Evolutionary conservation across 2,797 vertebrate genomes (phyloP).

Genomic region (Ambastaia sidthimunki): DNA sequence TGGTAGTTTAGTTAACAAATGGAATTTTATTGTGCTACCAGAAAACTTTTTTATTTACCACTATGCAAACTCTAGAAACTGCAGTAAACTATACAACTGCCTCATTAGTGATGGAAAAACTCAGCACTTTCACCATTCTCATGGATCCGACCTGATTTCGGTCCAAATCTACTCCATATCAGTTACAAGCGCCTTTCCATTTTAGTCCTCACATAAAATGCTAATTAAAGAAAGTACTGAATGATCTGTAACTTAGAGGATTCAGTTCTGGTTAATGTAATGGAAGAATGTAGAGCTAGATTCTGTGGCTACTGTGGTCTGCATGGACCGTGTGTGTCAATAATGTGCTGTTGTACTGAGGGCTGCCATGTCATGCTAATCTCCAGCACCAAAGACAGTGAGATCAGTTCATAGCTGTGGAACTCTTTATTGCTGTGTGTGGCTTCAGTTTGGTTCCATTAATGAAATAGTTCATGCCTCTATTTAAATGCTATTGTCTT

Average conservation of each 20-base stretch:
- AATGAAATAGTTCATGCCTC: neutral
- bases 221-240: slow-evolving; percentile 13
- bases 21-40: too few species aligned
- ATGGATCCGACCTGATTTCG: neutral
- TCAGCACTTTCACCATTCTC: neutral
- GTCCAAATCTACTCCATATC: slow-evolving; percentile 19
- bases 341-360: neutral
- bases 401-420: slow-evolving; percentile 1
- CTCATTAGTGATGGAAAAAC: slow-evolving; percentile 6
- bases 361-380: slow-evolving; percentile 12
- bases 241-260: neutral
- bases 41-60: neutral
- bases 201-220: slow-evolving; percentile 20
- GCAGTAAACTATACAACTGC: neutral
- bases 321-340: neutral
- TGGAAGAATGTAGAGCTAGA: slow-evolving; percentile 22
- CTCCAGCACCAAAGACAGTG: slow-evolving; percentile 1
- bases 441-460: neutral
- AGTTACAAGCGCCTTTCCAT: neutral
- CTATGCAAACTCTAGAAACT: neutral
- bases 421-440: neutral
- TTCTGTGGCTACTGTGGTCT: slow-evolving; percentile 4
- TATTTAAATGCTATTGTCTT: neutral
- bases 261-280: slow-evolving; percentile 7
- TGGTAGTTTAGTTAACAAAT: neutral